phyloP scores from a whole-genome alignment of 2,113 vertebrate genomes.

The Campylomormyrus tamandua region DNA sequence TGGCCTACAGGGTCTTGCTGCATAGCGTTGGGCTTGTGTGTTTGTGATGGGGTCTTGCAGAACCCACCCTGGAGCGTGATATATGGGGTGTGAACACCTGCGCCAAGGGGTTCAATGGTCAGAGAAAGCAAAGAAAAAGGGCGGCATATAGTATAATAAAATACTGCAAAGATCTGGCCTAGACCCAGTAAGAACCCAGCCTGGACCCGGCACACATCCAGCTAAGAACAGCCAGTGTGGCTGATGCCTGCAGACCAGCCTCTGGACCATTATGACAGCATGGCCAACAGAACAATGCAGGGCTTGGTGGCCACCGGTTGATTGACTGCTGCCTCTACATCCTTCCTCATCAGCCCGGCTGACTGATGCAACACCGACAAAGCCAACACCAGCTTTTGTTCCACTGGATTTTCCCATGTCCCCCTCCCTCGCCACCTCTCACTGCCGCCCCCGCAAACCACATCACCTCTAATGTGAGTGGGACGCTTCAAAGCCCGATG shows the following conservation, averaged over 20 bases:
- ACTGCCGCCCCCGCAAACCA: not conserved
- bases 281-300: not conserved
- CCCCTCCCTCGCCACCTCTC: not conserved
- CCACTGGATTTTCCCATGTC: slow-evolving; percentile 4
- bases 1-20: not conserved
- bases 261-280: not conserved
- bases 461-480: not conserved
- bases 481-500: not conserved
- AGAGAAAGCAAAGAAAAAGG: not conserved
- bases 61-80: not conserved
- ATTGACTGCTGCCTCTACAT: not conserved
- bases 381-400: slow-evolving; percentile 14
- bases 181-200: not conserved
- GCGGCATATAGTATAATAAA: not conserved
- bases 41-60: not conserved
- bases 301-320: not conserved
- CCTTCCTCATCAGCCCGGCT: slow-evolving; percentile 8
- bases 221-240: not conserved
- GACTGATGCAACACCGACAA: not conserved
- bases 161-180: not conserved
- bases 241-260: not conserved
- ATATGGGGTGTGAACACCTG: not conserved
- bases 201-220: not conserved
- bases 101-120: not conserved
- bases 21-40: no score